A percentile compares a stretch with the other conserved stretches of the same genome.
Evolutionary conservation across 2,888 invertebrate species (phyloP).

Genomic region (Harpalus rufipes): DNA sequence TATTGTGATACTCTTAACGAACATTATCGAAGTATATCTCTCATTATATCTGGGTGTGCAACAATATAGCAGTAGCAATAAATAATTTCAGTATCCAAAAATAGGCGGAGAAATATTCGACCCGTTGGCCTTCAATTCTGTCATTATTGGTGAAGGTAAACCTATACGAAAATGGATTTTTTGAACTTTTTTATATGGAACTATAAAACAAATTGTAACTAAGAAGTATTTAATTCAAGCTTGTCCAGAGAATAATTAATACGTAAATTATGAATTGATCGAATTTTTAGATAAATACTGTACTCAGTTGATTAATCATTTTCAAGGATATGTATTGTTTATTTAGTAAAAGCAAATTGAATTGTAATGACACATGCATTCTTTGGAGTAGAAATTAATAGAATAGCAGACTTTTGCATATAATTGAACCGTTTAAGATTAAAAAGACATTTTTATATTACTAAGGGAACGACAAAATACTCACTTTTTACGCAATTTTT

Average conservation of each 20-base stretch:
- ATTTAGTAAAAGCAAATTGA: slow-evolving; percentile 36
- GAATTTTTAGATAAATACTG: slow-evolving; percentile 38
- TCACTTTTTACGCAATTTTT: no score
- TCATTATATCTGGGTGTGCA: slow-evolving; percentile 21
- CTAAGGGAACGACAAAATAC: no score
- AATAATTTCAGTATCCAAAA: slow-evolving; percentile 57
- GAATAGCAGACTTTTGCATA: no score
- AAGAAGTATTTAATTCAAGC: slow-evolving; percentile 33
- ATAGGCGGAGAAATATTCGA: slow-evolving; percentile 44
- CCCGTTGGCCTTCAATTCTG: slow-evolving; percentile 41
- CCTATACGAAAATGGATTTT: slow-evolving; percentile 52
- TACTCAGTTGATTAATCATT: slow-evolving; percentile 29
- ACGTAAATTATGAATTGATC: slow-evolving; percentile 45
- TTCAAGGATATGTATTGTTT: slow-evolving; percentile 42
- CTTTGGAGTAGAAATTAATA: background rate
- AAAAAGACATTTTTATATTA: no score
- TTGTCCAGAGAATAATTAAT: slow-evolving; percentile 21
- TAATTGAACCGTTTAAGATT: no score
- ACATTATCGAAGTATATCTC: slow-evolving; percentile 22
- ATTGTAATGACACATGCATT: slow-evolving; percentile 28
- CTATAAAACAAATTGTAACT: slow-evolving; percentile 27
- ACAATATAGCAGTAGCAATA: slow-evolving; percentile 38
- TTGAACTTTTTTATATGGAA: slow-evolving; percentile 41
- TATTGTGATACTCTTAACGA: background rate
- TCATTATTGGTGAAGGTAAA: slow-evolving; percentile 46